Conservation (phyloP, 2,888 invertebrate species). For the Drosophila suboccidentalis region DNA sequence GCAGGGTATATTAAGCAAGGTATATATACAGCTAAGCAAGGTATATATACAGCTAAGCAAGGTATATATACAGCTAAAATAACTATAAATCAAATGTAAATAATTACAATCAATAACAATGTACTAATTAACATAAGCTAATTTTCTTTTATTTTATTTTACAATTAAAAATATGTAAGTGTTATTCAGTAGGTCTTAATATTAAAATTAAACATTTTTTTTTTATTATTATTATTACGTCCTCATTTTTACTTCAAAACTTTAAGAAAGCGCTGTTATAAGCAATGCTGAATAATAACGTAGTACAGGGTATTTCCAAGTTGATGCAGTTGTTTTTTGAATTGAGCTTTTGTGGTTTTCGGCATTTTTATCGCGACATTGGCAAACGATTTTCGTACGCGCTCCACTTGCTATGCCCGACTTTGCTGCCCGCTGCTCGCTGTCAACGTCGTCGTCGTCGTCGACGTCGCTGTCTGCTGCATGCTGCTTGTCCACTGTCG, state of each 20-base stretch:
- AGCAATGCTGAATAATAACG: too few relatives aligned
- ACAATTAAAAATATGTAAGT: too few relatives aligned
- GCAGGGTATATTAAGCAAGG: background rate
- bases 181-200: too few relatives aligned
- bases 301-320: constrained; percentile 16
- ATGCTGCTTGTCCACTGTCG: constrained; percentile 5
- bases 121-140: too few relatives aligned
- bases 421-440: constrained; percentile 8
- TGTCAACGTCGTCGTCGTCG: background rate
- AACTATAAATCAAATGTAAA: background rate
- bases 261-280: too few relatives aligned
- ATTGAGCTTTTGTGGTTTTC: constrained; percentile 40
- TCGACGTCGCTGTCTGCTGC: background rate
- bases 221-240: too few relatives aligned
- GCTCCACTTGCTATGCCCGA: constrained; percentile 76
- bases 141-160: too few relatives aligned
- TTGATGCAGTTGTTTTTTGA: background rate
- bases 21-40: too few relatives aligned
- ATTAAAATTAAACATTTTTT: too few relatives aligned
- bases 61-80: background rate
- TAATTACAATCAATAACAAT: too few relatives aligned
- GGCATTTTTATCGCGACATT: constrained; percentile 72
- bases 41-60: too few relatives aligned
- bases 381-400: constrained; percentile 76
- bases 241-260: too few relatives aligned